These are phyloP conservation scores for Megaptera novaeangliae DNA, from an alignment of 2,113 vertebrate species.

Conservation along the genomic window DNA sequence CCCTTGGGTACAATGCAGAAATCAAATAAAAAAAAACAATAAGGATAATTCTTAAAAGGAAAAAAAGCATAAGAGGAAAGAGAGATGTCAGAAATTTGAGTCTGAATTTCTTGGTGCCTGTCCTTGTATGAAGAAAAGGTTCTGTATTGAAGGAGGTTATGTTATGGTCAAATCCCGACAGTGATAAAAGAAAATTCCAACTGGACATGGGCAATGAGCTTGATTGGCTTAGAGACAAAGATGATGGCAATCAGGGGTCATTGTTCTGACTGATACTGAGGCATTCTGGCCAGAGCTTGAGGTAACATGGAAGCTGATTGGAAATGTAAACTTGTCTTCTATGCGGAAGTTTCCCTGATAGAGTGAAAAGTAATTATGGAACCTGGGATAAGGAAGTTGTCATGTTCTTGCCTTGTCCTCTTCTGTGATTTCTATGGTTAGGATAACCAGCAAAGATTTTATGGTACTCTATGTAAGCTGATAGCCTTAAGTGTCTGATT, in stretches of 20 bases:
- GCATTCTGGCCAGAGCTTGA: neutral
- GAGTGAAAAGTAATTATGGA: neutral
- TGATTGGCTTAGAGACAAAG: neutral
- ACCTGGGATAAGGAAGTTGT: neutral
- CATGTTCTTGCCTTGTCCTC: neutral
- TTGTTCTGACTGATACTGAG: neutral
- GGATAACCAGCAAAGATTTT: neutral
- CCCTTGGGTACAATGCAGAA: neutral
- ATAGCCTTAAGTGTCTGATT: constrained; percentile 13
- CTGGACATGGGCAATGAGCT: neutral
- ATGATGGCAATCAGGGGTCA: neutral
- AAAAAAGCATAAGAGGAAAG: neutral
- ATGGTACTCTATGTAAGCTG: neutral
- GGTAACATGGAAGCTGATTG: neutral
- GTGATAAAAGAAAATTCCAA: neutral
- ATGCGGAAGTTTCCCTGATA: neutral
- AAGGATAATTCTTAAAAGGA: neutral
- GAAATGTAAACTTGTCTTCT: neutral
- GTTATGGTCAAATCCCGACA: neutral
- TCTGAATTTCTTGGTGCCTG: neutral
- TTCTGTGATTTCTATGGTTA: neutral
- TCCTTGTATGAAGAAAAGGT: neutral
- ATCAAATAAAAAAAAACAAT: neutral
- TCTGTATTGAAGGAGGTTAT: neutral
- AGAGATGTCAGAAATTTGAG: neutral